A percentile compares a stretch with the other conserved stretches of the same genome.
Evolutionary conservation across 2,113 vertebrate species (phyloP).

Genomic region (Centrocercus urophasianus): DNA sequence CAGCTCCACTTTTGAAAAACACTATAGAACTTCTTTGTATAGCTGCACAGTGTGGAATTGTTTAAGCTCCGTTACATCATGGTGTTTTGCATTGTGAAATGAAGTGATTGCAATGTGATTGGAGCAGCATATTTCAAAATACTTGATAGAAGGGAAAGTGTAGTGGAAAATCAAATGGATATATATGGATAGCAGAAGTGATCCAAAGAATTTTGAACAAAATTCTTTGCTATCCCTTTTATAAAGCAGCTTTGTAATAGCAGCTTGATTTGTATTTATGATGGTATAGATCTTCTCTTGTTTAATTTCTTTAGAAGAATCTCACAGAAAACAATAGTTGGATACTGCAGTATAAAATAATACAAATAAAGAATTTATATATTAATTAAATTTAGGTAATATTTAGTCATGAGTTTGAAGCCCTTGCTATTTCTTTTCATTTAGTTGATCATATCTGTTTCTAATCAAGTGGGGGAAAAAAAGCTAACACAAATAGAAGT

Average conservation of each 20-base stretch:
- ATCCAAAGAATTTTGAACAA: conserved; percentile 15
- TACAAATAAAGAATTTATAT: too few relatives aligned
- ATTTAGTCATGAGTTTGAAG: background rate
- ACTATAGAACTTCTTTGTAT: background rate
- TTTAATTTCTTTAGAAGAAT: background rate
- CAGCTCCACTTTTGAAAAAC: conserved; percentile 2
- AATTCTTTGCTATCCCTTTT: background rate
- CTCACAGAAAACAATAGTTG: background rate
- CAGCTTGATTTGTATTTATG: background rate
- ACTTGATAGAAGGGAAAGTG: conserved; percentile 43
- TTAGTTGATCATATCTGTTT: background rate
- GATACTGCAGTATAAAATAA: background rate
- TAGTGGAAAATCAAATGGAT: conserved; percentile 32
- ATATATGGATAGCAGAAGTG: background rate
- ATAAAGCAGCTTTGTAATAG: background rate
- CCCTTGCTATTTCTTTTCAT: background rate
- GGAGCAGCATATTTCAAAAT: conserved; percentile 33
- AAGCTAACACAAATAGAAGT: background rate
- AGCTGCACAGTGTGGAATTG: background rate
- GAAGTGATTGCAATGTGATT: conserved; percentile 42
- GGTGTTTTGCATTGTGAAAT: conserved; percentile 60
- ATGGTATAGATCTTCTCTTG: background rate
- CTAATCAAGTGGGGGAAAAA: background rate
- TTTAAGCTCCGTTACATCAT: conserved; percentile 55
- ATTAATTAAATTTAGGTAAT: background rate